phyloP scores from a whole-genome alignment of 2,888 invertebrate genomes.

The Pristionchus maxplancki region DNA sequence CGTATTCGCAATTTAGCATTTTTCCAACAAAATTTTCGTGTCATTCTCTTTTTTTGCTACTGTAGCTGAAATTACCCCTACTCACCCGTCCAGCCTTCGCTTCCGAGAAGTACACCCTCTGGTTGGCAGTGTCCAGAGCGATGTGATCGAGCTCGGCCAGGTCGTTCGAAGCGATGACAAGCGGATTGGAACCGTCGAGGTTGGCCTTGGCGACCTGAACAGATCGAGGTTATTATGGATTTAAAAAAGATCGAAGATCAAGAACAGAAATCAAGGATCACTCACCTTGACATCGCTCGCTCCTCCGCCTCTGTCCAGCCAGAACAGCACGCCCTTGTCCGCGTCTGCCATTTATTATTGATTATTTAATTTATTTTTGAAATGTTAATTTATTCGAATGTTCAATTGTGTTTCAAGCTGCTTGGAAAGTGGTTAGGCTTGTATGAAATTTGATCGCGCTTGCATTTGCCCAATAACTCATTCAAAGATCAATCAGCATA shows the following conservation, averaged over 20 bases:
- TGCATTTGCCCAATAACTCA: too few species aligned
- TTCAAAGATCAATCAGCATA: not conserved
- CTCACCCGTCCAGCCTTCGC: slow-evolving; percentile 79
- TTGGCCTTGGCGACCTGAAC: slow-evolving; percentile 85
- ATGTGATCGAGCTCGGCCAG: slow-evolving; percentile 84
- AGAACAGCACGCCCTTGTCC: slow-evolving; percentile 92
- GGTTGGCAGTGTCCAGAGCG: slow-evolving; percentile 86
- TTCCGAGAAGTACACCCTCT: slow-evolving; percentile 89
- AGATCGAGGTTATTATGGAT: too few species aligned
- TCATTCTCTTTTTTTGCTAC: not conserved
- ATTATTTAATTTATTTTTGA: not conserved
- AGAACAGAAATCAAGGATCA: not conserved
- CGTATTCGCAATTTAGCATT: not conserved
- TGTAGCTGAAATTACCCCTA: slow-evolving; percentile 13
- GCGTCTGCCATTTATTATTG: slow-evolving; percentile 77
- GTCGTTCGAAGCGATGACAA: slow-evolving; percentile 79
- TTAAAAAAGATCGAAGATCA: not conserved
- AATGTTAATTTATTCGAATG: not conserved
- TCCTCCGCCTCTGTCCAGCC: slow-evolving; percentile 93
- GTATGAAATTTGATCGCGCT: too few species aligned
- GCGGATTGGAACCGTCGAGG: slow-evolving; percentile 88
- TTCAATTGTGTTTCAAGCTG: not conserved
- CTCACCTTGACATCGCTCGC: slow-evolving; percentile 61
- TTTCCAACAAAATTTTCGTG: not conserved
- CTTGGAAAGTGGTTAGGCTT: too few species aligned